Evolutionary conservation across 2,888 invertebrate species (phyloP), one percentile per base, ranked within the genome.

Genomic region (Melinaea menophilus): DNA sequence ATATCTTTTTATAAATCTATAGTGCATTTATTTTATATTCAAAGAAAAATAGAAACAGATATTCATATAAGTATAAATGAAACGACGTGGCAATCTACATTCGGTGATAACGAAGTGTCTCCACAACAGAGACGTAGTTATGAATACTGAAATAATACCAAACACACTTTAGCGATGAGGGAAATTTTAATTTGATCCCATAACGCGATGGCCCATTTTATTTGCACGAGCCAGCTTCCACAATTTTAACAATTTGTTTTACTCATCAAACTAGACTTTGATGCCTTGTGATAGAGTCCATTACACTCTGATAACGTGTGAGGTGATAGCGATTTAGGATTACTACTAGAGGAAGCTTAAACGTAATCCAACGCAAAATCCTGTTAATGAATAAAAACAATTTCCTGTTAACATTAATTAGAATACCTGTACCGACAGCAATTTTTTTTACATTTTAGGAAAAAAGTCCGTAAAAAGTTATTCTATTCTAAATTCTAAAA

Each of bases 151-250:
- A 63, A 59, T 63, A 63, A 59, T 59, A 64, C 48, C 59, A 64
- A 48, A 59, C 55, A 58, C 55, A 57, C 13, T 57, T 64, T 64
- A 62, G 62, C 64, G 64, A 58, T 48, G 37, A 62, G 57, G 58
- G 62, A 67, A 61, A 67, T 67, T 67, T 67, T 67, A 62, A 67
- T 67, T 64, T 67, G 62, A 62, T 64, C 58, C 58, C 64, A 58
- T 62, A 62, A 58, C 48, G 62, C 54, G 61, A 54, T 58, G 58
- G 51, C 64, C 66, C 64, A 55, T 64, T 62, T 64, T 62, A 64
- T 64, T 64, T 59, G 61, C 61, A 66, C n/a, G 48, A 61, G 58
- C 54, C 56, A 58, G 64, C 54, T 61, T 37, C 51, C 54, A 11
- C 31, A 41, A 54, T 58, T 58, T n/a, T 35, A 37, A 9, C n/a